phyloP scores from a whole-genome alignment of 2,797 vertebrate genomes.

The Tapirus indicus region DNA sequence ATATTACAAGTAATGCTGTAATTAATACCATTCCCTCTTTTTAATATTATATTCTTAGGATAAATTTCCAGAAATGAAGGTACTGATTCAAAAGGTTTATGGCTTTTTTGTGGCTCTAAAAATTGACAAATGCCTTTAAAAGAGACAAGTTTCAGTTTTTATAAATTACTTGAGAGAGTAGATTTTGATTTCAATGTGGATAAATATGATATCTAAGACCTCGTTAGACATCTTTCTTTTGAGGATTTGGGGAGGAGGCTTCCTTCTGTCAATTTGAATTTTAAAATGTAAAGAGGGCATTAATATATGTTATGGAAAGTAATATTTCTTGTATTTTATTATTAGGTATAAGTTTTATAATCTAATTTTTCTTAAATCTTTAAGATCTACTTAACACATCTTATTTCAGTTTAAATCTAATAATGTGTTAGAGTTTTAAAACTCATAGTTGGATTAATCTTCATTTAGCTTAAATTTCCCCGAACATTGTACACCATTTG shows the following conservation, averaged over 20 bases:
- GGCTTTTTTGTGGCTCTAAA: not conserved
- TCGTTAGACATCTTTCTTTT: not conserved
- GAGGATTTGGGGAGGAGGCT: not conserved
- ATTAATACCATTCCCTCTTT: not conserved
- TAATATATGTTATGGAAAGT: not conserved
- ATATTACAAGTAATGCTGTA: not conserved
- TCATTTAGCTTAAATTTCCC: conserved; percentile 30
- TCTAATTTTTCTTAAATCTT: not conserved
- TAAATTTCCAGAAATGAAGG: not conserved
- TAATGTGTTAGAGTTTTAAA: conserved; percentile 46
- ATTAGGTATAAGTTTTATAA: not conserved
- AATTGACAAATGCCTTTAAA: not conserved
- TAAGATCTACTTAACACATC: not conserved
- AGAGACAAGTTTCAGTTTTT: not conserved
- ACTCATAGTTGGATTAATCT: not conserved
- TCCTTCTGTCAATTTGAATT: not conserved
- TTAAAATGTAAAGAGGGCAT: not conserved
- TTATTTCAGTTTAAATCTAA: not conserved
- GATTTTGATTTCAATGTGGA: not conserved
- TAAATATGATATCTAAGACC: not conserved
- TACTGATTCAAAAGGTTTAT: not conserved
- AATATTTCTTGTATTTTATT: not conserved
- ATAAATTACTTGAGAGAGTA: not conserved
- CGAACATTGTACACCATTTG: conserved; percentile 2
- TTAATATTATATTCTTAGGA: not conserved